Percentiles rank a stretch among this genome's conserved stretches.
phyloP scores from a whole-genome alignment of 2,113 vertebrate species.

The Pelmatolapia mariae region DNA sequence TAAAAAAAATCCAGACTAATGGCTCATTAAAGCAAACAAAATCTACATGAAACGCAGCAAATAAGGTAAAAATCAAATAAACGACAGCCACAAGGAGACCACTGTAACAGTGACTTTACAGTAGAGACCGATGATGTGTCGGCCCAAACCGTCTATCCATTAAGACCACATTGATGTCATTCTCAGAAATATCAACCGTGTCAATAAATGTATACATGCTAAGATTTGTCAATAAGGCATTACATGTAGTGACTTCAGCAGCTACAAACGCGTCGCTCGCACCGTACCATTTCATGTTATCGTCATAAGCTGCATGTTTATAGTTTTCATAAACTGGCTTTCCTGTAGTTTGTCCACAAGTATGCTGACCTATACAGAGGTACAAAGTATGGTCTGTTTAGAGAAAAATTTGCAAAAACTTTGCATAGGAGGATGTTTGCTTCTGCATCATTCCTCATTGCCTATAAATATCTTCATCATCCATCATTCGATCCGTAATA shows the following conservation, averaged over 20 bases:
- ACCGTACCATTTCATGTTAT: fast-evolving
- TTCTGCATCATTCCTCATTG: neutral
- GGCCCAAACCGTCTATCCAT: fast-evolving
- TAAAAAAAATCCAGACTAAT: neutral
- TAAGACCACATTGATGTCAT: fast-evolving
- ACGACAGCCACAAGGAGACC: neutral
- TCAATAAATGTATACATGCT: neutral
- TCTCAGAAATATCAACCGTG: neutral
- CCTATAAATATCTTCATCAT: neutral
- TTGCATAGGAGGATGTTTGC: neutral
- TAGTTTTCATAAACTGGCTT: fast-evolving
- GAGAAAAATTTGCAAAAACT: neutral
- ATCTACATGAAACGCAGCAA: neutral
- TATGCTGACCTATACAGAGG: fast-evolving
- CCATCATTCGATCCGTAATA: neutral
- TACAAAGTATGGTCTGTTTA: neutral
- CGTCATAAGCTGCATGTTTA: neutral
- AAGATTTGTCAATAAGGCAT: fast-evolving
- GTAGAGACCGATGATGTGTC: neutral
- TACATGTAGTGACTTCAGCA: neutral
- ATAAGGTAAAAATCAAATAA: neutral
- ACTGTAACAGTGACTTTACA: neutral
- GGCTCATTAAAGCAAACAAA: neutral
- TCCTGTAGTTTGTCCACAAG: neutral
- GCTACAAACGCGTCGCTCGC: neutral